Evolutionary conservation across 2,797 vertebrate species (phyloP), one percentile per base, ranked within the genome.

Genomic region (Etheostoma nigrum): DNA sequence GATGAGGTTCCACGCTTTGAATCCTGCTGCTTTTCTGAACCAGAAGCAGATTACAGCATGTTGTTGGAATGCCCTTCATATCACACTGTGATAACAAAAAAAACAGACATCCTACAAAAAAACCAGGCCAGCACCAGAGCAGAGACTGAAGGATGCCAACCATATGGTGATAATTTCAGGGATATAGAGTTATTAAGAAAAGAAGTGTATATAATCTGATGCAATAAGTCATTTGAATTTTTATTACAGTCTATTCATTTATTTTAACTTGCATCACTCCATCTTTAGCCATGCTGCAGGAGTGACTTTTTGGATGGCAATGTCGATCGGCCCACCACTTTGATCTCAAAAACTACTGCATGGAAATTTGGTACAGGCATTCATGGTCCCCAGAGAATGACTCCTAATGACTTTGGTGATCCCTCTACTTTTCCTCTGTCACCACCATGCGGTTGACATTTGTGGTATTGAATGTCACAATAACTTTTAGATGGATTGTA

Each of bases 11-110:
- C 64, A 72, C 4, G 6, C 73, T 49, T 61, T 55, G 18, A 67
- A 51, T 18, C 47, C 18, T 13, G 7, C 59, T 79, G 65, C 58
- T 66, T 72, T 21, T 33, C 42, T 63, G 30, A 74, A 68, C 21
- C 36, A 27, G 25, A n/a, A 25, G 4, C 3, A 21, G n/a, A 52
- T 86, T 67, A 78, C 79, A 57, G 16, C 81, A 80, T 13, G 36
- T 13, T 54, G 52, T 52, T 27, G 82, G 82, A 82, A 86, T 86
- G 85, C 21, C 57, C 61, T 53, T 68, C 63, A 53, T 87, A 85
- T 82, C 72, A 12, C 58, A 49, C 52, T 48, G 51, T 57, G 84
- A 86, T 88, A 89, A 30, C 30, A 30, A 84, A 89, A 82, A 67
- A 6, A 72, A 68, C 74, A 82, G 76, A 77, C 60, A 1, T 74